These are phyloP conservation scores for Drosophila pegasa DNA, from an alignment of 2,888 invertebrate genomes.

Conservation along the genomic window DNA sequence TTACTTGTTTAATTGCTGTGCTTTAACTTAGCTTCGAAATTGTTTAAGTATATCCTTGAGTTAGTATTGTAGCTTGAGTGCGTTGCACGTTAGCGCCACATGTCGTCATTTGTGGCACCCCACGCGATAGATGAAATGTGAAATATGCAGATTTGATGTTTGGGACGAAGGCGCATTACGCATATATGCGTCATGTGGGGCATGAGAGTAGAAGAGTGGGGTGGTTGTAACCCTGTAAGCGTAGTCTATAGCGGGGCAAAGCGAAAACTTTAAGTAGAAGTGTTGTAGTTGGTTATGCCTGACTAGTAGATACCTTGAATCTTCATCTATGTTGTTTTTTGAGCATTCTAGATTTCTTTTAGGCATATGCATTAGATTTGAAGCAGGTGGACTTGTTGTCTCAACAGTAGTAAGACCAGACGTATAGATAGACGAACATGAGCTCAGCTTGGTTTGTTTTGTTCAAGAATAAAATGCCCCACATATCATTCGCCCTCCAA, in stretches of 20 bases:
- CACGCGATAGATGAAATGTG: conserved; percentile 46
- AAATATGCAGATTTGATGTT: conserved; percentile 73
- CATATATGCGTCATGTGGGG: background rate
- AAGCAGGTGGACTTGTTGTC: no score
- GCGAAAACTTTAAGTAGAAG: conserved; percentile 8
- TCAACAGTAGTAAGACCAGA: no score
- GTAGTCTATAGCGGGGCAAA: conserved; percentile 20
- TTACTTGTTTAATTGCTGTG: conserved; percentile 12
- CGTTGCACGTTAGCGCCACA: conserved; percentile 32
- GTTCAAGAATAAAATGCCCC: no score
- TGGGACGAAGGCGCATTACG: conserved; percentile 36
- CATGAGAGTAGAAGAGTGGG: background rate
- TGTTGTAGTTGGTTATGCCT: background rate
- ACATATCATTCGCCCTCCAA: no score
- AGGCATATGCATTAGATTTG: no score
- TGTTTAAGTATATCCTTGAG: conserved; percentile 4
- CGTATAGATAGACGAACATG: no score
- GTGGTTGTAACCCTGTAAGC: background rate
- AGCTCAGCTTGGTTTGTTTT: no score
- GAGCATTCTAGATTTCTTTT: no score
- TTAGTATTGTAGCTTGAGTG: background rate
- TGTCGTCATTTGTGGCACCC: conserved; percentile 36
- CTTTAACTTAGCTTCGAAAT: conserved; percentile 6
- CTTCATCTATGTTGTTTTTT: no score
- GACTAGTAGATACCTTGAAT: background rate